Conservation (phyloP, 2,797 vertebrate species). For the Mus spretus region DNA sequence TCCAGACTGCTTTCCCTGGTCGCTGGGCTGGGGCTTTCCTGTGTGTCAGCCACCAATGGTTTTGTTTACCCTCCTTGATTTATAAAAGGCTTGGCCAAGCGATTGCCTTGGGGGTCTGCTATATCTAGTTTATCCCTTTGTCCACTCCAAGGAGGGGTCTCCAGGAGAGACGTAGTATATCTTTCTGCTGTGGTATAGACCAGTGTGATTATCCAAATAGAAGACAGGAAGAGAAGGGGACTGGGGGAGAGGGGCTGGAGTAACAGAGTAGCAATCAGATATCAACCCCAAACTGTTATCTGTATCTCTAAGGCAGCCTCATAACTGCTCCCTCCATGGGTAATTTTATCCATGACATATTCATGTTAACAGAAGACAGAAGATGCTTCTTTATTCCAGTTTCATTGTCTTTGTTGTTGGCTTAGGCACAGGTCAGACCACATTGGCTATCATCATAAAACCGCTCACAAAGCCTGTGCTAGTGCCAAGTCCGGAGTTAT, state of each 20-base stretch:
- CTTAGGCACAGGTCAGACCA: background rate
- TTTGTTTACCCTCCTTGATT: slow-evolving; percentile 56
- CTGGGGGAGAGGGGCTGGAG: background rate
- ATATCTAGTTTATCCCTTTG: slow-evolving; percentile 59
- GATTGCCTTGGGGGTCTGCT: background rate
- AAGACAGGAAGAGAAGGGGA: background rate
- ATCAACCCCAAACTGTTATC: no score
- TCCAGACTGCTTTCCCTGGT: background rate
- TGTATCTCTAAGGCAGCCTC: background rate
- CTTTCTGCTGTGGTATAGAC: background rate
- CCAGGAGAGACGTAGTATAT: slow-evolving; percentile 13
- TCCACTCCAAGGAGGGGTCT: slow-evolving; percentile 8
- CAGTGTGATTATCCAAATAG: slow-evolving; percentile 20
- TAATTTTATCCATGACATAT: background rate
- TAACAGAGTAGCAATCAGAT: background rate
- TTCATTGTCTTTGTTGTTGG: background rate
- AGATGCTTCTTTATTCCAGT: background rate
- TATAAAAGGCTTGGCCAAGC: slow-evolving; percentile 58
- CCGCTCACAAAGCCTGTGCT: background rate
- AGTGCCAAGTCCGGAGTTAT: background rate
- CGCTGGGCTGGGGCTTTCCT: background rate
- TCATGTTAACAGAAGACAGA: background rate
- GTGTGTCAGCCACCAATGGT: background rate
- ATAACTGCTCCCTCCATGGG: background rate
- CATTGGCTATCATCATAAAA: background rate